Conservation (phyloP, 1,140 invertebrate species). For the Drosophila yakuba region DNA sequence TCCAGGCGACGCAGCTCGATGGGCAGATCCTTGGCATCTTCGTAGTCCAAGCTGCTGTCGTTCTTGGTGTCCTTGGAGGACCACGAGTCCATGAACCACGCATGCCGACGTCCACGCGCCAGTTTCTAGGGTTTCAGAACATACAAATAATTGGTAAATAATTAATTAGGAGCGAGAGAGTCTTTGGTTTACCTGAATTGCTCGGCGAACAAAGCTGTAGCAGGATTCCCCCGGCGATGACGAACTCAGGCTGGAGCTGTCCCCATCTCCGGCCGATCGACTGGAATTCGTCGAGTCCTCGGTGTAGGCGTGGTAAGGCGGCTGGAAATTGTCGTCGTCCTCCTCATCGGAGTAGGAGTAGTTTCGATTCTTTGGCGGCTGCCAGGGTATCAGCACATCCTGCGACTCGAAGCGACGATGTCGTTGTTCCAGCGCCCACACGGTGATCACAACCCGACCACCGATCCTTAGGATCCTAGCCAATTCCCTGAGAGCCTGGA, state of each 20-base stretch:
- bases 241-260: constrained; percentile 92
- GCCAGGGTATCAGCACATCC: constrained; percentile 98
- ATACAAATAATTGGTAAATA: neutral
- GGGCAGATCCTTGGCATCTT: constrained; percentile 90
- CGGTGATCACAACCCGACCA: constrained; percentile 96
- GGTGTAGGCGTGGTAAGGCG: constrained; percentile 89
- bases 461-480: constrained; percentile 95
- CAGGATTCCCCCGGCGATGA: constrained; percentile 97
- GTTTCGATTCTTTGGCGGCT: constrained; percentile 88
- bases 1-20: constrained; percentile 95
- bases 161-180: neutral
- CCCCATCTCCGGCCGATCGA: constrained; percentile 84
- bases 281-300: constrained; percentile 86
- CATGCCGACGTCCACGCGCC: constrained; percentile 88
- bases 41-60: constrained; percentile 87
- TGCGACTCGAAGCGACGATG: constrained; percentile 90
- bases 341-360: constrained; percentile 77
- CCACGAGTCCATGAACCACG: constrained; percentile 93
- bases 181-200: constrained; percentile 89
- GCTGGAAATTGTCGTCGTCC: constrained; percentile 81
- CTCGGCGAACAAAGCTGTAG: constrained; percentile 95
- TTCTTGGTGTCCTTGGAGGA: constrained; percentile 86
- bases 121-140: constrained; percentile 86
- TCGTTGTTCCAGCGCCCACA: constrained; percentile 98
- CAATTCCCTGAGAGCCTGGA: constrained; percentile 94